Base-by-base conservation (phyloP, 2,888 invertebrate genomes). In the Hemicrepidius hirtus region DNA sequence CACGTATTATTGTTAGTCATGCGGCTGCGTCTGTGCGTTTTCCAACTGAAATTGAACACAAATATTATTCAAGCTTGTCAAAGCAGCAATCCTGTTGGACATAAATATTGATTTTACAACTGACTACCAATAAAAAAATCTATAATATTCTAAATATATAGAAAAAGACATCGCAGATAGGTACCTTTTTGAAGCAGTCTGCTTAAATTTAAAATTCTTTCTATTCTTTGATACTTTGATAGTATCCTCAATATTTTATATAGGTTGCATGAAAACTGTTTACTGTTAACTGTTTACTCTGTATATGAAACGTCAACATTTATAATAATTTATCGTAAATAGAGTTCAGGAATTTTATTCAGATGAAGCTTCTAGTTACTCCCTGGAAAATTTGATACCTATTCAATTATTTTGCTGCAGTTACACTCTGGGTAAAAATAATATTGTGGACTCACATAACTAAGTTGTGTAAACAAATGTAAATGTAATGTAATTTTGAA, bases 91-190 rank as follows among this genome's bases (percentile, higher is more conserved):
- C 35, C 46, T 32, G n/a, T 32, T 16, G 62, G 62, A 28, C 46
- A 46, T 32, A 63, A 63, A 63, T 63, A 46, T 63, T 63, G 62
- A 63, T 63, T 59, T 63, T 28, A 44, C 46, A 63, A 24, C 37
- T 10, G 37, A 12, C 37, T 57, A 0, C 37, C 40, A 35, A 57
- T 57, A 35, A 63, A 57, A 41, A 63, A 63, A 63, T 63, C 41
- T 28, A 32, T 63, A 46, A 44, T 28, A 28, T 46, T 63, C 62
- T 63, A 63, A 63, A 63, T 46, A 41, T 59, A 63, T 46, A 24
- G 44, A 24, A 24, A n/a, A 24, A 24, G 5, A 24, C 5, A 5
- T 5, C 24, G 24, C 24, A n/a, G 24, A 24, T 5, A 24, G 24
- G 5, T 2, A 24, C 24, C 24, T n/a, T n/a, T n/a, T n/a, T n/a